phyloP scores from a whole-genome alignment of 2,888 invertebrate species.

The Crioceris asparagi region DNA sequence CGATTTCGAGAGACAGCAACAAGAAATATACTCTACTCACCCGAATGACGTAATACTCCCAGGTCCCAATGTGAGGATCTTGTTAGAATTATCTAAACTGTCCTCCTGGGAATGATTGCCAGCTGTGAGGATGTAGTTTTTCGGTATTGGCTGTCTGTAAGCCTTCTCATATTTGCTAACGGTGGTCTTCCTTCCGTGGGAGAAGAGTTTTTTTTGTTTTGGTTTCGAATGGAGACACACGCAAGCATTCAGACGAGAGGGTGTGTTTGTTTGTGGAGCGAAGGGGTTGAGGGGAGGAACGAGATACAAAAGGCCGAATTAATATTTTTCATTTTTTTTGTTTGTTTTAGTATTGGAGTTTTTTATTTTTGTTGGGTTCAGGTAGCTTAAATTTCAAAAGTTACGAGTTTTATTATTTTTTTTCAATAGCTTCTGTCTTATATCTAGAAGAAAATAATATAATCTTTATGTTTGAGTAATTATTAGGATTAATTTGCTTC shows the following conservation, averaged over 20 bases:
- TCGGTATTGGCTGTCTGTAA: slow-evolving; percentile 74
- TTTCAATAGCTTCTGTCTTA: no score
- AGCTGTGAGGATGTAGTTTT: slow-evolving; percentile 58
- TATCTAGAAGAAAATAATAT: no score
- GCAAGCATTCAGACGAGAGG: no score
- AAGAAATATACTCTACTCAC: slow-evolving; percentile 44
- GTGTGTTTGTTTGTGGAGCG: slow-evolving; percentile 20
- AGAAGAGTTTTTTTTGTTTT: slow-evolving; percentile 22
- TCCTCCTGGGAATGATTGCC: slow-evolving; percentile 71
- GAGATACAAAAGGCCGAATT: slow-evolving; percentile 11
- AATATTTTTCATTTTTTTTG: slow-evolving; percentile 6
- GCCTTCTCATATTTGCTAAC: slow-evolving; percentile 82
- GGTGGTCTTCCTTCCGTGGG: slow-evolving; percentile 73
- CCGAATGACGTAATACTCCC: slow-evolving; percentile 65
- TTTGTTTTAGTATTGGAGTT: no score
- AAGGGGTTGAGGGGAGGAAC: slow-evolving; percentile 11
- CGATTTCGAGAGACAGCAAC: no score
- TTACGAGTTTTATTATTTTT: no score
- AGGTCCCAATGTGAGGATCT: slow-evolving; percentile 56
- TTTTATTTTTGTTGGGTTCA: no score
- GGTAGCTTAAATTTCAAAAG: no score
- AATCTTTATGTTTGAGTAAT: no score
- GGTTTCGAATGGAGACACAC: slow-evolving; percentile 12
- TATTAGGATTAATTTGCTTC: no score
- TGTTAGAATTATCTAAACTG: slow-evolving; percentile 68